Evolutionary conservation across 2,888 invertebrate species (phyloP).

Genomic region (Syrista parreyssii): DNA sequence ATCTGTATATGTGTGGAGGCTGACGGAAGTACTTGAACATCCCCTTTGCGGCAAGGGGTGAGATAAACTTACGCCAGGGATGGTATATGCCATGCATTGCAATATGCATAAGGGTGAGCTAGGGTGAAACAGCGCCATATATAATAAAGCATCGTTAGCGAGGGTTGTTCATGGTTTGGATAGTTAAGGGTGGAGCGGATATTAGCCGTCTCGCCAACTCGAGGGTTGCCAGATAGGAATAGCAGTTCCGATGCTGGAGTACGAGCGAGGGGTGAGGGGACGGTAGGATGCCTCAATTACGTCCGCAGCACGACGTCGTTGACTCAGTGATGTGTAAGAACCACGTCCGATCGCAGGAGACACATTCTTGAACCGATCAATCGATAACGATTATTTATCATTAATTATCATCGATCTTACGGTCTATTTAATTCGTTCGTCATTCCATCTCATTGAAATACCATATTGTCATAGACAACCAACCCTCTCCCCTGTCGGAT

Average conservation of each 20-base stretch:
- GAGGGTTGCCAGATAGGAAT: conserved; percentile 36
- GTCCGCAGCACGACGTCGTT: background rate
- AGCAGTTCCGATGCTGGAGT: conserved; percentile 16
- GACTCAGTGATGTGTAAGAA: background rate
- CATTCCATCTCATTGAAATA: too few species aligned
- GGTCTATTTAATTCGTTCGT: too few species aligned
- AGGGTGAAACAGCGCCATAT: background rate
- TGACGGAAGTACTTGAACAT: too few species aligned
- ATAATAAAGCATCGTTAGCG: conserved; percentile 3
- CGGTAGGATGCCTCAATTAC: conserved; percentile 6
- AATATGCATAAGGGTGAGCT: too few species aligned
- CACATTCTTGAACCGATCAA: conserved; percentile 14
- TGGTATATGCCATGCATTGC: too few species aligned
- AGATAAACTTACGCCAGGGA: too few species aligned
- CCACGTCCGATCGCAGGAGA: conserved; percentile 10
- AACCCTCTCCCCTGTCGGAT: too few species aligned
- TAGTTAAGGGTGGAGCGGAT: conserved; percentile 26
- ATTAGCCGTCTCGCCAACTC: conserved; percentile 42
- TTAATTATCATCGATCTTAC: background rate
- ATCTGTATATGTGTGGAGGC: too few species aligned
- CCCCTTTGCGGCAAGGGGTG: too few species aligned
- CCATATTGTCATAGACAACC: too few species aligned
- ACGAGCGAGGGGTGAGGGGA: background rate
- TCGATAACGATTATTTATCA: conserved; percentile 19
- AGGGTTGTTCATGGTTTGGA: background rate